A percentile compares a stretch with the other conserved stretches of the same genome.
Conservation (phyloP, 2,888 invertebrate species). For the Ptycholaimellus sp. region DNA sequence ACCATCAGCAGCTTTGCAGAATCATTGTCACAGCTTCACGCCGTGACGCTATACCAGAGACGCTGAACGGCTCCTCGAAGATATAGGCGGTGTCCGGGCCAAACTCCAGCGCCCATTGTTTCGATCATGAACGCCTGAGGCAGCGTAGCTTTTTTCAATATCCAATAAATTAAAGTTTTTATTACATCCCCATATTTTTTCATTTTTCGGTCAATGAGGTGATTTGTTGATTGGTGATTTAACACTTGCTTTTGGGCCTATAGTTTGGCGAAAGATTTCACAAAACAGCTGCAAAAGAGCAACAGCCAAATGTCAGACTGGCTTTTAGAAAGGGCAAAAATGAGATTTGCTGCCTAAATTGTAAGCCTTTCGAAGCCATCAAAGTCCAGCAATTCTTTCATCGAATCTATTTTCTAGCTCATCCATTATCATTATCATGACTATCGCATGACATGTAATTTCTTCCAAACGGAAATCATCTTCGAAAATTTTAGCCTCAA, state of each 20-base stretch:
- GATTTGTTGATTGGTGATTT: no score
- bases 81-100: slow-evolving; percentile 98
- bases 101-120: slow-evolving; percentile 93
- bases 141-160: background rate
- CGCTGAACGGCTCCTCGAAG: slow-evolving; percentile 41
- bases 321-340: no score
- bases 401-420: background rate
- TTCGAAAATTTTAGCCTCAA: no score
- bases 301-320: no score
- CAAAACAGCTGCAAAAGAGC: no score
- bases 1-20: slow-evolving; percentile 34
- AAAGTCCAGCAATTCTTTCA: background rate
- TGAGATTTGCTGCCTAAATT: background rate
- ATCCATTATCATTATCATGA: background rate
- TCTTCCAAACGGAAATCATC: no score
- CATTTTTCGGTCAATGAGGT: no score
- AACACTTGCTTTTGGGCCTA: no score
- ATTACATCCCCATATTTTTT: no score
- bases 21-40: slow-evolving; percentile 73
- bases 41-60: slow-evolving; percentile 24
- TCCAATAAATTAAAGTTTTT: no score
- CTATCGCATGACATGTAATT: background rate
- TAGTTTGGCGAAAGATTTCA: no score
- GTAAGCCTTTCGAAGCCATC: no score
- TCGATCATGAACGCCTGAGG: slow-evolving; percentile 25